phyloP scores from a whole-genome alignment of 1,140 invertebrate species.

The Drosophila pseudoobscura region DNA sequence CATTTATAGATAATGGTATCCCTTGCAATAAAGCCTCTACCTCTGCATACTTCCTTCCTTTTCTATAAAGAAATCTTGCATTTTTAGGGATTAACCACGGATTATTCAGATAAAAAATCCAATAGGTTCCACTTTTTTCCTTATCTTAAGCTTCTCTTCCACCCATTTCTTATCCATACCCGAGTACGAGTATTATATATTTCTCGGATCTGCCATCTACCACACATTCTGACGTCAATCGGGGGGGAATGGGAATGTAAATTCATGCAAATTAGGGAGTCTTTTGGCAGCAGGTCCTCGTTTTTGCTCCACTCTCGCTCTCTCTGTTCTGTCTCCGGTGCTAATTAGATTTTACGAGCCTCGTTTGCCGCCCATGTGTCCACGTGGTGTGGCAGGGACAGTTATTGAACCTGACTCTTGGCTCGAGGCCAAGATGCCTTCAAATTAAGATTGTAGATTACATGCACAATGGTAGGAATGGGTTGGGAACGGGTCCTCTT shows the following conservation, averaged over 20 bases:
- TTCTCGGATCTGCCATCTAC: slow-evolving; percentile 18
- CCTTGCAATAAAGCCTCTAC: too few species aligned
- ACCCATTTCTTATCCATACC: slow-evolving; percentile 4
- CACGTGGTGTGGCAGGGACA: slow-evolving; percentile 18
- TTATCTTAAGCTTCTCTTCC: neutral
- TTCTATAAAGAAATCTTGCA: too few species aligned
- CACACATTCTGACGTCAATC: slow-evolving; percentile 54
- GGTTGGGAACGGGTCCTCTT: too few species aligned
- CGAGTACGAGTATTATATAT: slow-evolving; percentile 2
- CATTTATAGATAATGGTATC: too few species aligned
- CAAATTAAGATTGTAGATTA: slow-evolving; percentile 8
- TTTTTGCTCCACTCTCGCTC: too few species aligned
- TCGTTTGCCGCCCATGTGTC: slow-evolving; percentile 4
- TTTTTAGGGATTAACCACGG: too few species aligned
- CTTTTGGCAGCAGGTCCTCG: slow-evolving; percentile 31
- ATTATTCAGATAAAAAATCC: too few species aligned
- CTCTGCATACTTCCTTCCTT: too few species aligned
- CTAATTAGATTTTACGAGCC: slow-evolving; percentile 65
- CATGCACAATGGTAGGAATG: too few species aligned
- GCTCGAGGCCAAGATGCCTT: slow-evolving; percentile 21
- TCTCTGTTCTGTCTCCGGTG: slow-evolving; percentile 14
- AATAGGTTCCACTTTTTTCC: too few species aligned
- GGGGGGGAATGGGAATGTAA: slow-evolving; percentile 5
- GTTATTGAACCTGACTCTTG: slow-evolving; percentile 52
- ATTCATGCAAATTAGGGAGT: slow-evolving; percentile 53